Evolutionary conservation across 2,888 invertebrate species (phyloP).

Genomic region (Pachliopta kotzebuea): DNA sequence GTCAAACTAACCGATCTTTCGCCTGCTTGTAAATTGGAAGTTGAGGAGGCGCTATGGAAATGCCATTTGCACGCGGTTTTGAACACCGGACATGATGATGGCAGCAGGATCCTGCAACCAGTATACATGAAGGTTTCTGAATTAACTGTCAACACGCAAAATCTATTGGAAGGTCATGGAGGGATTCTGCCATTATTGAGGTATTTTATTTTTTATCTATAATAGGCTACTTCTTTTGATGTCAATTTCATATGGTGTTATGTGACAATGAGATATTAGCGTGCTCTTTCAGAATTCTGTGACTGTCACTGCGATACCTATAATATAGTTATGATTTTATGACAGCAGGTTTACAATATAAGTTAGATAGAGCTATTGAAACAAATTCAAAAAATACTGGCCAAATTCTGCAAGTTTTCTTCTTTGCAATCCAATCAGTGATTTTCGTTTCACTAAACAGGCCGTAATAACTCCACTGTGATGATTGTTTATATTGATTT

Average conservation of each 20-base stretch:
- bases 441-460: too few species aligned
- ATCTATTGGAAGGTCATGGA: conserved; percentile 86
- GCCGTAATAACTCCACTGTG: too few species aligned
- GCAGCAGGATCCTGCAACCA: conserved; percentile 81
- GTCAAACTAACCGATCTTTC: conserved; percentile 65
- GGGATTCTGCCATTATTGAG: conserved; percentile 90
- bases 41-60: conserved; percentile 74
- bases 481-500: too few species aligned
- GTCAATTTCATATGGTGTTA: neutral
- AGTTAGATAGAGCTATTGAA: too few species aligned
- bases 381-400: too few species aligned
- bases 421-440: too few species aligned
- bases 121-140: conserved; percentile 84
- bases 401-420: too few species aligned
- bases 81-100: conserved; percentile 62
- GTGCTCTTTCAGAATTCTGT: too few species aligned
- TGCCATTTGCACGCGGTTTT: conserved; percentile 72
- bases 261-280: too few species aligned
- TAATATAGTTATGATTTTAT: too few species aligned
- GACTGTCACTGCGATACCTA: too few species aligned
- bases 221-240: neutral
- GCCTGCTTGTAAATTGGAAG: conserved; percentile 56
- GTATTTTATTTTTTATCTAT: conserved; percentile 57
- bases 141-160: conserved; percentile 83
- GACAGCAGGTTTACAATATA: too few species aligned